These are phyloP conservation scores for Sinhomidia bicolor DNA, from an alignment of 2,888 invertebrate genomes.

Conservation along the genomic window DNA sequence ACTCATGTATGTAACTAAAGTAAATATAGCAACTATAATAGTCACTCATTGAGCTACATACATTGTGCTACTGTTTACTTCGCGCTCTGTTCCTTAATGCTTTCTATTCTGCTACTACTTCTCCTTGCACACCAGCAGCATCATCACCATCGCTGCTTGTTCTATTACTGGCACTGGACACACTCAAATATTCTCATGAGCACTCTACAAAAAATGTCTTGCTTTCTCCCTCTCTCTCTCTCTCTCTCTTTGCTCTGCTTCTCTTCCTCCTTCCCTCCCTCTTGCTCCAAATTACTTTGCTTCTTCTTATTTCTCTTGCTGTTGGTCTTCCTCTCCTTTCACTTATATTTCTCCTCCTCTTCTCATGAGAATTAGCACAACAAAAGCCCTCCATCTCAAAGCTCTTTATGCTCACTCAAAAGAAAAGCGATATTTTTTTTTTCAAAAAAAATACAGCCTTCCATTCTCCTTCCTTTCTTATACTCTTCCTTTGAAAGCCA, in stretches of 20 bases:
- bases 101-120: not conserved
- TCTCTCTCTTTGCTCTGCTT: not conserved
- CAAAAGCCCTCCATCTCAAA: constrained; percentile 24
- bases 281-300: constrained; percentile 25
- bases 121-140: too few species aligned
- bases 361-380: constrained; percentile 47
- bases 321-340: constrained; percentile 1
- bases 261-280: not conserved
- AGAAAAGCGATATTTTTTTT: constrained; percentile 9
- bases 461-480: not conserved
- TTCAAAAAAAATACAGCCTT: not conserved
- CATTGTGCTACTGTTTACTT: too few species aligned
- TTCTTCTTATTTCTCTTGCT: not conserved
- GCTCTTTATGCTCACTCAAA: constrained; percentile 17
- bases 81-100: too few species aligned
- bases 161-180: constrained; percentile 3
- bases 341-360: constrained; percentile 13
- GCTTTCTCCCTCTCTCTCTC: constrained; percentile 11
- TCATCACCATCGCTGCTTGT: too few species aligned
- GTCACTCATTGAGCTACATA: too few species aligned
- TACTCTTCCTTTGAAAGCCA: constrained; percentile 21
- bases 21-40: too few species aligned
- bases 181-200: constrained; percentile 20
- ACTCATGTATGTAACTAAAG: too few species aligned
- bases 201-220: constrained; percentile 14